phyloP scores from a whole-genome alignment of 2,797 vertebrate genomes.

The Chelon labrosus region DNA sequence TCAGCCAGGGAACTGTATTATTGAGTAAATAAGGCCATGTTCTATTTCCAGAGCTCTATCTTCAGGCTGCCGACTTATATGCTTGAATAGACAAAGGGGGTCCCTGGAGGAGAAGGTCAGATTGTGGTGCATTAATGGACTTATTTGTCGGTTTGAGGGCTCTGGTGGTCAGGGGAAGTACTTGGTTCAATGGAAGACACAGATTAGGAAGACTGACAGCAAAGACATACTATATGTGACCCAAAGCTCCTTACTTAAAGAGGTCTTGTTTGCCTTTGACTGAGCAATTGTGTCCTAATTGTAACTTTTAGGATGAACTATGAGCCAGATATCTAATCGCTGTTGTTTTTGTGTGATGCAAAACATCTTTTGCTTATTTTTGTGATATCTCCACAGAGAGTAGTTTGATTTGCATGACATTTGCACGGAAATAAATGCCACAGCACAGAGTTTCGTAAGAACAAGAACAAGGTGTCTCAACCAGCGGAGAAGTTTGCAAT shows the following conservation, averaged over 20 bases:
- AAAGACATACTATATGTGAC: not conserved
- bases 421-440: slow-evolving; percentile 21
- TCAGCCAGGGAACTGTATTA: slow-evolving; percentile 53
- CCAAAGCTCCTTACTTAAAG: not conserved
- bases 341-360: not conserved
- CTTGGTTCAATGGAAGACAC: slow-evolving; percentile 27
- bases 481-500: not conserved
- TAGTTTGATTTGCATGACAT: slow-evolving; percentile 26
- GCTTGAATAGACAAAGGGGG: slow-evolving; percentile 47
- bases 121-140: slow-evolving; percentile 16
- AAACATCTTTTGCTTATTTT: slow-evolving; percentile 1
- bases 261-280: not conserved
- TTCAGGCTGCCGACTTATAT: slow-evolving; percentile 43
- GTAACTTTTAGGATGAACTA: not conserved
- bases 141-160: slow-evolving; percentile 14
- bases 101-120: slow-evolving; percentile 15
- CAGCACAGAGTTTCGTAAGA: not conserved
- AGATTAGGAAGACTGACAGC: slow-evolving; percentile 29
- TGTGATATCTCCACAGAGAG: not conserved
- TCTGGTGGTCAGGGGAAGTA: slow-evolving; percentile 13
- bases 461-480: not conserved
- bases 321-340: not conserved
- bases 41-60: slow-evolving; percentile 68
- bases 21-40: slow-evolving; percentile 58
- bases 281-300: not conserved